A percentile compares a stretch with the other conserved stretches of the same genome.
Conservation (phyloP, 2,113 vertebrate genomes). For the sheep (Ovis aries) region DNA sequence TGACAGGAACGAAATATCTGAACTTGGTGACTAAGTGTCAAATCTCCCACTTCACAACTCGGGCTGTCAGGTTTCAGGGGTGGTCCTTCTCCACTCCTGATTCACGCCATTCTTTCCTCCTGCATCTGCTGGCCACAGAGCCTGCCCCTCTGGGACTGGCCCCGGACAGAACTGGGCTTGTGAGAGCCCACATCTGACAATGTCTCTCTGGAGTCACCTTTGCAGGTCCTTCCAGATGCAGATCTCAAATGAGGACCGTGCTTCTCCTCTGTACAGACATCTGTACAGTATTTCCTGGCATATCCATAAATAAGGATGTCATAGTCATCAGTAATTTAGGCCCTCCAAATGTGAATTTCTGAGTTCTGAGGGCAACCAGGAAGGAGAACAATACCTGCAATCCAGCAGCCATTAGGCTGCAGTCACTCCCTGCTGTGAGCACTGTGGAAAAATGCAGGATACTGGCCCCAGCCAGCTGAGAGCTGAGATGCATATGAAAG, state of each 20-base stretch:
- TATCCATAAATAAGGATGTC: not conserved
- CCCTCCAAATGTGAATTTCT: not conserved
- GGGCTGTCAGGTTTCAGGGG: not conserved
- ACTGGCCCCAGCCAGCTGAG: not conserved
- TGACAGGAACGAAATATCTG: not conserved
- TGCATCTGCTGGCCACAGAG: not conserved
- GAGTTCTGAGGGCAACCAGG: not conserved
- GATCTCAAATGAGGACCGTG: not conserved
- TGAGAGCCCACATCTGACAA: not conserved
- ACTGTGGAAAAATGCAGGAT: not conserved
- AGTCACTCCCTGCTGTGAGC: not conserved
- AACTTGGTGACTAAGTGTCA: not conserved
- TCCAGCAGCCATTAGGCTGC: not conserved
- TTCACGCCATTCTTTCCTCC: too few relatives aligned
- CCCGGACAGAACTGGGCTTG: not conserved
- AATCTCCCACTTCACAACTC: not conserved
- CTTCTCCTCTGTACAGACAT: not conserved
- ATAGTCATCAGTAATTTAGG: not conserved
- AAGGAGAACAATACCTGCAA: not conserved
- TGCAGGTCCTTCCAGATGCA: not conserved
- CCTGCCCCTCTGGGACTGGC: not conserved
- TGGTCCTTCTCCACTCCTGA: not conserved
- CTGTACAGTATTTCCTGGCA: not conserved
- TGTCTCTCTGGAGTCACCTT: not conserved
- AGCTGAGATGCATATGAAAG: not conserved